Percentiles rank a stretch among this genome's conserved stretches.
Conservation (phyloP, 2,888 invertebrate genomes). For the Amphipyra tragopoginis region DNA sequence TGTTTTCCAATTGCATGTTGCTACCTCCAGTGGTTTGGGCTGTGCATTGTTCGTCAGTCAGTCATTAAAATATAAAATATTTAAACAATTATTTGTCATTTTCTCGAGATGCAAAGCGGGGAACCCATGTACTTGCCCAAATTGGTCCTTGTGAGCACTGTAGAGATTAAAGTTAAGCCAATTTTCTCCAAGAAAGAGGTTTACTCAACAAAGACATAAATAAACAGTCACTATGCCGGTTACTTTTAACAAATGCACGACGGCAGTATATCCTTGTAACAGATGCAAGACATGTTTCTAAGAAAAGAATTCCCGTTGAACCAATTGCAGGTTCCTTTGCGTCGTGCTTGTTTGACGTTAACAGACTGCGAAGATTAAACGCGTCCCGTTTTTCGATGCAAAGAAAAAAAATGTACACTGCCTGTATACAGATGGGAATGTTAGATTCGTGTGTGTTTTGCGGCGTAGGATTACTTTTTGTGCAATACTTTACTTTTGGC, state of each 20-base stretch:
- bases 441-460: neutral
- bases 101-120: neutral
- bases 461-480: neutral
- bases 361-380: slow-evolving; percentile 69
- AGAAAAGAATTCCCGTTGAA: slow-evolving; percentile 57
- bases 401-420: slow-evolving; percentile 44
- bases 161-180: slow-evolving; percentile 4
- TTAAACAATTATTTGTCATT: too few species aligned
- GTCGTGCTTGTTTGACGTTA: slow-evolving; percentile 58
- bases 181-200: neutral
- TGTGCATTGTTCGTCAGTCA: too few species aligned
- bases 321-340: slow-evolving; percentile 61
- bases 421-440: slow-evolving; percentile 4
- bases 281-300: slow-evolving; percentile 53
- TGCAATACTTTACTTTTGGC: neutral
- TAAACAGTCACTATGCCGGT: slow-evolving; percentile 10
- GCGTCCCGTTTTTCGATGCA: slow-evolving; percentile 58
- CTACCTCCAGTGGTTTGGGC: too few species aligned
- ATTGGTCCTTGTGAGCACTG: neutral
- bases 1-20: too few species aligned
- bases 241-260: slow-evolving; percentile 29
- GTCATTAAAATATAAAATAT: too few species aligned
- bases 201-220: slow-evolving; percentile 9
- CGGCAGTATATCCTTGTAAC: slow-evolving; percentile 32
- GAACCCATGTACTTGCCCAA: neutral